A percentile compares a stretch with the other conserved stretches of the same genome.
Conservation (phyloP, 1,140 invertebrate species). For the Drosophila athabasca region DNA sequence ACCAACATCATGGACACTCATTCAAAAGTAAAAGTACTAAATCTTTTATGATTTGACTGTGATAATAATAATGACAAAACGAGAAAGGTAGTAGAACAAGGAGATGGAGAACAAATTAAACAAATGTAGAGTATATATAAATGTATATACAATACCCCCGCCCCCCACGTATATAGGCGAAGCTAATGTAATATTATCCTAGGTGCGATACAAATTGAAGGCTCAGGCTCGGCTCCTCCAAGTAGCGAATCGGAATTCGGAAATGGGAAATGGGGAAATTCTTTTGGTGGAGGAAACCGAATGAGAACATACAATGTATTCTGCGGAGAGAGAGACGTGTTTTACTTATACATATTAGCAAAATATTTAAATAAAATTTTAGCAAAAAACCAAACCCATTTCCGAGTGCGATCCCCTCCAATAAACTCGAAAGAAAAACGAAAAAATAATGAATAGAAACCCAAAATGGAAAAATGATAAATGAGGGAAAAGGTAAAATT, state of each 20-base stretch:
- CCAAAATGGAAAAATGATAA: neutral
- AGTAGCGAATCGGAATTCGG: slow-evolving; percentile 34
- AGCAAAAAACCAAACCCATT: slow-evolving; percentile 68
- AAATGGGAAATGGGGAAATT: slow-evolving; percentile 13
- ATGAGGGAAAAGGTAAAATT: slow-evolving; percentile 2
- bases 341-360: slow-evolving; percentile 81
- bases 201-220: slow-evolving; percentile 56
- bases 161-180: slow-evolving; percentile 32
- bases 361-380: slow-evolving; percentile 80
- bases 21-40: slow-evolving; percentile 83
- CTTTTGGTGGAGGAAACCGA: slow-evolving; percentile 47
- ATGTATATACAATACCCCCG: slow-evolving; percentile 52
- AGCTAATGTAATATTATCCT: slow-evolving; percentile 65
- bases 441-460: slow-evolving; percentile 11
- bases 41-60: slow-evolving; percentile 83
- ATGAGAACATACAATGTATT: slow-evolving; percentile 32
- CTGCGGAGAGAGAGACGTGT: slow-evolving; percentile 38
- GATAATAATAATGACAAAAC: slow-evolving; percentile 81
- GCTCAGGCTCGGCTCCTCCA: slow-evolving; percentile 20
- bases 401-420: slow-evolving; percentile 29
- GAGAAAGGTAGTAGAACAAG: slow-evolving; percentile 56
- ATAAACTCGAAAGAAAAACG: slow-evolving; percentile 17
- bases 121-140: slow-evolving; percentile 77
- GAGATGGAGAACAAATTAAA: slow-evolving; percentile 62
- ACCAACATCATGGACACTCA: slow-evolving; percentile 78